A percentile compares a stretch with the other conserved stretches of the same genome.
Conservation (phyloP, 2,113 vertebrate species). For the Recurvirostra avosetta region DNA sequence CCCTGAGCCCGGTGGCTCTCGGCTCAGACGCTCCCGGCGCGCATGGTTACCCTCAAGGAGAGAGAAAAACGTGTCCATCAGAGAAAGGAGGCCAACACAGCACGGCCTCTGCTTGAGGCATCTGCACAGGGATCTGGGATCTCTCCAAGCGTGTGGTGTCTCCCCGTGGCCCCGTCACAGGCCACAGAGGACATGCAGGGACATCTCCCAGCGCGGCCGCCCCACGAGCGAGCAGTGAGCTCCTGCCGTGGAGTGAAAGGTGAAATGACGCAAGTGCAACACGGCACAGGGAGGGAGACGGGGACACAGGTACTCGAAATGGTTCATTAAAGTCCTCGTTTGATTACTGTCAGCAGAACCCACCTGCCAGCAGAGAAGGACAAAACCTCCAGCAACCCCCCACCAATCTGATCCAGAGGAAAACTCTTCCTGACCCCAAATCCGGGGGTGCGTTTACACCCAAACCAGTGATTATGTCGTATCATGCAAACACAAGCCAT, state of each 20-base stretch:
- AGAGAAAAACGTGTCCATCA: rapidly evolving
- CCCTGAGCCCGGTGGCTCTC: rapidly evolving
- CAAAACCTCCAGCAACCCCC: background rate
- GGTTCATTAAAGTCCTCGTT: rapidly evolving
- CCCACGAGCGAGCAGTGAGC: rapidly evolving
- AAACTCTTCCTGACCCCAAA: background rate
- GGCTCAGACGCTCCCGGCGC: background rate
- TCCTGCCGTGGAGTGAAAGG: background rate
- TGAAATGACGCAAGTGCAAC: background rate
- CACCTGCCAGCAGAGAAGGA: background rate
- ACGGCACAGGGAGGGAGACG: rapidly evolving
- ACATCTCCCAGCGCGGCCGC: rapidly evolving
- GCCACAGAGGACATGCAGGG: background rate
- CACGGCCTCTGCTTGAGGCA: background rate
- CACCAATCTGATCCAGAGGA: rapidly evolving
- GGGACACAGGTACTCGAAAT: background rate
- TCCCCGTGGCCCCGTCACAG: background rate
- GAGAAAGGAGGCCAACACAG: background rate
- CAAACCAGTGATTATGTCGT: background rate
- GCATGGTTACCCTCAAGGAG: background rate
- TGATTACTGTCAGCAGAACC: background rate
- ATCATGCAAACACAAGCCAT: rapidly evolving
- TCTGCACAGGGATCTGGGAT: background rate
- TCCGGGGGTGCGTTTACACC: background rate
- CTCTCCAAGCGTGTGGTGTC: background rate